These are phyloP conservation scores for Criorhina ranunculi DNA, from an alignment of 2,888 invertebrate genomes.

Conservation along the genomic window DNA sequence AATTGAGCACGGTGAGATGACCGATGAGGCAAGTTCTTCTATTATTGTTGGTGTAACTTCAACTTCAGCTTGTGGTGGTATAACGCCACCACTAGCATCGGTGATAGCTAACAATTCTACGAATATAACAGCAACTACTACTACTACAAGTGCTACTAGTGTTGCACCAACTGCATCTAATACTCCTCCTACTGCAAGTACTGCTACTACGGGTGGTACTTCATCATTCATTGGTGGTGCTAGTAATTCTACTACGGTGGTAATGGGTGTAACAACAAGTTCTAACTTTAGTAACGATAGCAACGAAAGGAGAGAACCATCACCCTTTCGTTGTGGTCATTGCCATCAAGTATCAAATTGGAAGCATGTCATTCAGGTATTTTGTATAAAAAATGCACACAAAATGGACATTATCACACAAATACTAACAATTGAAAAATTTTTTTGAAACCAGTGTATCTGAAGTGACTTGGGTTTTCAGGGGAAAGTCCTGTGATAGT, in stretches of 20 bases:
- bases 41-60: constrained; percentile 79
- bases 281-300: constrained; percentile 81
- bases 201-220: constrained; percentile 77
- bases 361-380: constrained; percentile 94
- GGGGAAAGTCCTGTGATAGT: neutral
- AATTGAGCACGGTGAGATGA: constrained; percentile 85
- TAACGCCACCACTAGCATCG: constrained; percentile 56
- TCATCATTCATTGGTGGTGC: constrained; percentile 76
- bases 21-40: constrained; percentile 78
- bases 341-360: constrained; percentile 93
- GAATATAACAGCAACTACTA: constrained; percentile 82
- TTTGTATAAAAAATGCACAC: constrained; percentile 77
- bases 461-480: neutral
- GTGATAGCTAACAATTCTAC: constrained; percentile 74
- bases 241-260: constrained; percentile 74
- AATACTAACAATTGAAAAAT: constrained; percentile 44
- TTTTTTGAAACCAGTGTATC: constrained; percentile 39
- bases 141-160: constrained; percentile 80
- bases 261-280: constrained; percentile 77
- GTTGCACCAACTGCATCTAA: constrained; percentile 75
- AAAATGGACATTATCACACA: constrained; percentile 70
- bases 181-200: constrained; percentile 80
- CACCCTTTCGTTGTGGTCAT: constrained; percentile 90
- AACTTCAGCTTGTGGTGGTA: constrained; percentile 67
- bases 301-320: constrained; percentile 85